Evolutionary conservation across 2,113 vertebrate genomes (phyloP).

Genomic region (Atlantisia rogersi): DNA sequence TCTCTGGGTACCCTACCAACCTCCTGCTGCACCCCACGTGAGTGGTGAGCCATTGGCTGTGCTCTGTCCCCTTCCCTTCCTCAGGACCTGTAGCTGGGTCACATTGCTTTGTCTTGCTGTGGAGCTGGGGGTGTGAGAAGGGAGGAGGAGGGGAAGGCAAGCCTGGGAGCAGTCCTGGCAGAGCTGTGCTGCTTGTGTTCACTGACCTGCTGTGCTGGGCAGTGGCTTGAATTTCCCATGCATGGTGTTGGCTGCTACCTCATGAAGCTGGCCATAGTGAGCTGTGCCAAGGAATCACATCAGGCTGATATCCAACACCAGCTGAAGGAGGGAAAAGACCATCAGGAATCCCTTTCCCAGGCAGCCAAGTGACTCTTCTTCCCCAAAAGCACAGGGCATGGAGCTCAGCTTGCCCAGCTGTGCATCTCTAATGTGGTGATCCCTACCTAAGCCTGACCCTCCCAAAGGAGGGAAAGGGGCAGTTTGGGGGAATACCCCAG

Average conservation of each 20-base stretch:
- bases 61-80: background rate
- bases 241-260: background rate
- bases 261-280: background rate
- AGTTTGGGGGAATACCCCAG: background rate
- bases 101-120: background rate
- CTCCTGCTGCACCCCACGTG: background rate
- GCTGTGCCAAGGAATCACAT: constrained; percentile 54
- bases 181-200: background rate
- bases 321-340: constrained; percentile 1
- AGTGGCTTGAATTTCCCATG: constrained; percentile 35
- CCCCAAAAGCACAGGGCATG: background rate
- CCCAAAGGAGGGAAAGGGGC: background rate
- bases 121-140: constrained; percentile 29
- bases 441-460: background rate
- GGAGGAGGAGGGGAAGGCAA: background rate
- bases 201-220: background rate
- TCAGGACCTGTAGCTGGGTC: background rate
- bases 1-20: background rate
- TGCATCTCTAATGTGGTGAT: background rate
- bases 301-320: constrained; percentile 55
- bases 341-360: background rate
- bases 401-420: background rate
- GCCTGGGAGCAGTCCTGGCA: background rate
- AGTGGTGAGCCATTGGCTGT: background rate
- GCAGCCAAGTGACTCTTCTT: background rate